Evolutionary conservation across 2,113 vertebrate genomes (phyloP).

Genomic region (Sinocyclocheilus grahami): DNA sequence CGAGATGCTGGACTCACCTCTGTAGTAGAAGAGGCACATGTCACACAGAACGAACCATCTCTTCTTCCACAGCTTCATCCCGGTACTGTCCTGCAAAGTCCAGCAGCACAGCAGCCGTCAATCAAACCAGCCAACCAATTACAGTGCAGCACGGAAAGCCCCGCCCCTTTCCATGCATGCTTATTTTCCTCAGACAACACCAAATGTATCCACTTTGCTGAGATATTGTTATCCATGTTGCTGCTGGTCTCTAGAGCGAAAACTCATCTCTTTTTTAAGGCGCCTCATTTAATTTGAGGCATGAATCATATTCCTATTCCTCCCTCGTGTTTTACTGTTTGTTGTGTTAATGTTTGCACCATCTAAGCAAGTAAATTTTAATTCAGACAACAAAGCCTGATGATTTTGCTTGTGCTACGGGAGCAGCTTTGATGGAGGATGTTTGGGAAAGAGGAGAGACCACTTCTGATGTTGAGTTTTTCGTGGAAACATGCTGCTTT

Average conservation of each 20-base stretch:
- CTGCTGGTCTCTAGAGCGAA: background rate
- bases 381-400: conserved; percentile 16
- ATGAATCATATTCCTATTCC: conserved; percentile 12
- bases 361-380: background rate
- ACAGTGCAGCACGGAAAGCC: background rate
- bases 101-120: conserved; percentile 41
- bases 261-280: background rate
- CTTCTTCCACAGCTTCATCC: conserved; percentile 99
- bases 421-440: conserved; percentile 28
- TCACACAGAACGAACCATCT: conserved; percentile 97
- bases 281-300: background rate
- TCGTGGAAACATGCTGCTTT: background rate
- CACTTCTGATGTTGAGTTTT: conserved; percentile 9
- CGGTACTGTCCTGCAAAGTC: conserved; percentile 87
- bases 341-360: conserved; percentile 9
- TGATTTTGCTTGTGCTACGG: background rate
- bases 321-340: background rate
- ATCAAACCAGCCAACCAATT: conserved; percentile 11
- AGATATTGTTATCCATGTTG: background rate
- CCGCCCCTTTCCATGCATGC: background rate
- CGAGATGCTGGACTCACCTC: conserved; percentile 81
- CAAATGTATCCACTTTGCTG: too few species aligned
- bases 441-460: conserved; percentile 17
- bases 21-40: conserved; percentile 97
- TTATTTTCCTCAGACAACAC: background rate